A percentile compares a stretch with the other conserved stretches of the same genome.
phyloP scores from a whole-genome alignment of 2,113 vertebrate species.

The Myodes glareolus region DNA sequence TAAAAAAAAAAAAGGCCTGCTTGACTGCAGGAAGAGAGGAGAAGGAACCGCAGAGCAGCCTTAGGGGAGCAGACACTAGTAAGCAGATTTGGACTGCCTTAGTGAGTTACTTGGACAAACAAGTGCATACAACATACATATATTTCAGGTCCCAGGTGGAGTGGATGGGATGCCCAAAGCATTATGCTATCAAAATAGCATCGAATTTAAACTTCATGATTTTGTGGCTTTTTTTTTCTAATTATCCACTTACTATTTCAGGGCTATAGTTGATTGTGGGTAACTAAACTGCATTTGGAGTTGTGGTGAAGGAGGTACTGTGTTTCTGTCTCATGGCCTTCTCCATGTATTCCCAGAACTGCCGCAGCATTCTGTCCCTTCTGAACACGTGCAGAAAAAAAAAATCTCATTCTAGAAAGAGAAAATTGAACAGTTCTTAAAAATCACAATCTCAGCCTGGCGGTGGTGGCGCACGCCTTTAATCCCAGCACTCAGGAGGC shows the following conservation, averaged over 20 bases:
- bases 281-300: not conserved
- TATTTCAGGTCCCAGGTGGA: not conserved
- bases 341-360: not conserved
- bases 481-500: not conserved
- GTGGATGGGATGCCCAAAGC: not conserved
- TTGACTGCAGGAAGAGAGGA: not conserved
- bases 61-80: not conserved
- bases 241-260: not conserved
- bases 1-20: not conserved
- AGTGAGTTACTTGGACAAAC: not conserved
- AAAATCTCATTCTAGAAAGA: conserved; percentile 47
- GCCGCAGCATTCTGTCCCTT: not conserved
- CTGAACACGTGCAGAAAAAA: conserved; percentile 1
- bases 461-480: not conserved
- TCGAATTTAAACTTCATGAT: not conserved
- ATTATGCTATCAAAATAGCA: not conserved
- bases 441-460: not conserved
- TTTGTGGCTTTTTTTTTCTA: not conserved
- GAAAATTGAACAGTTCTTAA: not conserved
- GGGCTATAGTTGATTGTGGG: not conserved
- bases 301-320: not conserved
- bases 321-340: not conserved
- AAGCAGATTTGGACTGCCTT: not conserved
- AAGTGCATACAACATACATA: not conserved
- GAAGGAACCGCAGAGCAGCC: not conserved